Evolutionary conservation across 1,140 invertebrate genomes (phyloP).

Genomic region (Aphaenogaster ashmeadi): DNA sequence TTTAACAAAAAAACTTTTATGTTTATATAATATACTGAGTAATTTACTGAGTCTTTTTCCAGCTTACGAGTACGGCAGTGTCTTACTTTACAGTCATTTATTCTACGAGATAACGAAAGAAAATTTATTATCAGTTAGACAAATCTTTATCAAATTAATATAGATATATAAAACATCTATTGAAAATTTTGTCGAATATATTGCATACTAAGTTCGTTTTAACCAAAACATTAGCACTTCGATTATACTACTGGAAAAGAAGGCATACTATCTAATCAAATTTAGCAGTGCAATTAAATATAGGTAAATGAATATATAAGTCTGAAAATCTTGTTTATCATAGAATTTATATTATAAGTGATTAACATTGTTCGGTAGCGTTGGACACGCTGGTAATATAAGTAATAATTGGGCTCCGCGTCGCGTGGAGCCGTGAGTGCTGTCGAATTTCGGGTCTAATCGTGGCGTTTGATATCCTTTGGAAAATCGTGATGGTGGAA

Average conservation of each 20-base stretch:
- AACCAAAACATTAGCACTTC: neutral
- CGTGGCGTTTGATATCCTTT: too few species aligned
- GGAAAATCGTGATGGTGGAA: too few species aligned
- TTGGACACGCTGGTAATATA: too few species aligned
- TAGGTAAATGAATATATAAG: neutral
- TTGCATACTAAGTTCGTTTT: neutral
- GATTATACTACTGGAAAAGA: neutral
- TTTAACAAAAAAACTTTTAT: neutral
- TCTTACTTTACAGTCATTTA: constrained; percentile 30
- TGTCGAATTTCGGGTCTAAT: too few species aligned
- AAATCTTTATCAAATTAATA: neutral
- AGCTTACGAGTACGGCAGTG: constrained; percentile 2
- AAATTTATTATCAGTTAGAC: neutral
- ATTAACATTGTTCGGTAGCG: too few species aligned
- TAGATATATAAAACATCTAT: neutral
- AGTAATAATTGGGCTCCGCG: too few species aligned
- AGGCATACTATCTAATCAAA: neutral
- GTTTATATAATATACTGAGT: neutral
- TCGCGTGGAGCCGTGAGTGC: too few species aligned
- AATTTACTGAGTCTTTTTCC: neutral
- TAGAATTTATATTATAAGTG: neutral
- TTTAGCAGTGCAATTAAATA: neutral
- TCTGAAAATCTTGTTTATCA: neutral
- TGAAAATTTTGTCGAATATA: neutral
- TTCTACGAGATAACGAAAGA: neutral